These are phyloP conservation scores for Cancer borealis DNA, from an alignment of 2,888 invertebrate genomes.

Conservation along the genomic window DNA sequence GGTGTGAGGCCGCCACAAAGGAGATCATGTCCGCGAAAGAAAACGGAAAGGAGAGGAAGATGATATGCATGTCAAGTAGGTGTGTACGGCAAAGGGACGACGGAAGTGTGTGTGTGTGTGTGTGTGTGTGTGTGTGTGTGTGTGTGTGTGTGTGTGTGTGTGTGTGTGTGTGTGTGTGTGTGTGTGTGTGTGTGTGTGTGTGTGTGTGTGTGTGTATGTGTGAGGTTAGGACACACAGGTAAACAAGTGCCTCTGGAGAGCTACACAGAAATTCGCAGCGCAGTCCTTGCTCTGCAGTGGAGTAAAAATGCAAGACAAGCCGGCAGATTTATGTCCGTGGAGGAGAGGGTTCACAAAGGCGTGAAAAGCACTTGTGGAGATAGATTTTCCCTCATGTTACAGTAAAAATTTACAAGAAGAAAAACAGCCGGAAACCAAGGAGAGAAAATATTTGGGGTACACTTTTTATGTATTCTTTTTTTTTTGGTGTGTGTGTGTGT, in stretches of 20 bases:
- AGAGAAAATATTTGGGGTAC: background rate
- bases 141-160: conserved; percentile 23
- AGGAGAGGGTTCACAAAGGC: conserved; percentile 13
- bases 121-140: conserved; percentile 44
- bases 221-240: background rate
- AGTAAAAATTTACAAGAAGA: background rate
- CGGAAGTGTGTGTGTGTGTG: conserved; percentile 48
- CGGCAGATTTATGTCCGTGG: conserved; percentile 4
- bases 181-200: conserved; percentile 55
- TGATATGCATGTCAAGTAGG: conserved; percentile 10
- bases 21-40: background rate
- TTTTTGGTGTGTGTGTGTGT: too few species aligned
- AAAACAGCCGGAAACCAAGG: background rate
- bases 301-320: background rate
- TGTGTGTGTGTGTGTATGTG: conserved; percentile 23
- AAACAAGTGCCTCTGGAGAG: background rate
- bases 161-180: conserved; percentile 56
- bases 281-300: background rate
- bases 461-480: background rate
- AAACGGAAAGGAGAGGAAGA: background rate
- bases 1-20: background rate
- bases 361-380: conserved; percentile 13
- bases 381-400: background rate
- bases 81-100: background rate
- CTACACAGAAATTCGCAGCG: background rate